phyloP scores from a whole-genome alignment of 2,113 vertebrate genomes.

The Syngnathoides biaculeatus region DNA sequence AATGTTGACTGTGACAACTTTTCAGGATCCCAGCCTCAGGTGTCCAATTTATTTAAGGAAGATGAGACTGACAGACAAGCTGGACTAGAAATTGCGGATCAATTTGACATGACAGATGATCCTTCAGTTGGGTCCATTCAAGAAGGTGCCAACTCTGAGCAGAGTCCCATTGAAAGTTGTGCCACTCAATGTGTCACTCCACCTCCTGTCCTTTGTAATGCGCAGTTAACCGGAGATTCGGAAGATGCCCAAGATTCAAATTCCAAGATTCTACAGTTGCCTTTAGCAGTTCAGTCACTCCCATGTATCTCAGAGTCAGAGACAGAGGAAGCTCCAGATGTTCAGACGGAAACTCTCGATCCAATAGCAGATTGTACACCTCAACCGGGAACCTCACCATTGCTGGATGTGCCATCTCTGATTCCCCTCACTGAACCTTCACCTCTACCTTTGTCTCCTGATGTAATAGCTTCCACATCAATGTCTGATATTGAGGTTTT shows the following conservation, averaged over 20 bases:
- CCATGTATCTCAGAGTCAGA: conserved; percentile 11
- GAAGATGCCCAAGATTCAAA: background rate
- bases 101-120: conserved; percentile 12
- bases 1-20: conserved; percentile 8
- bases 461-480: conserved; percentile 4
- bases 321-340: conserved; percentile 10
- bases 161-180: background rate
- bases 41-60: background rate
- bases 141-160: conserved; percentile 14
- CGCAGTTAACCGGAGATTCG: background rate
- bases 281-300: background rate
- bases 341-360: background rate
- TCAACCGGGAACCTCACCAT: conserved; percentile 4
- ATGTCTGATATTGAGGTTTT: conserved; percentile 5
- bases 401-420: conserved; percentile 6
- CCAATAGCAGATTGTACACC: background rate
- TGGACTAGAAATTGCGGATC: background rate
- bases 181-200: background rate
- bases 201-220: background rate
- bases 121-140: background rate
- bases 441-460: conserved; percentile 1
- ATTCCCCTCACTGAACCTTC: background rate
- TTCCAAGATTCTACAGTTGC: background rate
- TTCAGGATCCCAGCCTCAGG: conserved; percentile 12
- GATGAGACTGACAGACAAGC: background rate